phyloP scores from a whole-genome alignment of 2,888 invertebrate species.

The Agrilus mali region DNA sequence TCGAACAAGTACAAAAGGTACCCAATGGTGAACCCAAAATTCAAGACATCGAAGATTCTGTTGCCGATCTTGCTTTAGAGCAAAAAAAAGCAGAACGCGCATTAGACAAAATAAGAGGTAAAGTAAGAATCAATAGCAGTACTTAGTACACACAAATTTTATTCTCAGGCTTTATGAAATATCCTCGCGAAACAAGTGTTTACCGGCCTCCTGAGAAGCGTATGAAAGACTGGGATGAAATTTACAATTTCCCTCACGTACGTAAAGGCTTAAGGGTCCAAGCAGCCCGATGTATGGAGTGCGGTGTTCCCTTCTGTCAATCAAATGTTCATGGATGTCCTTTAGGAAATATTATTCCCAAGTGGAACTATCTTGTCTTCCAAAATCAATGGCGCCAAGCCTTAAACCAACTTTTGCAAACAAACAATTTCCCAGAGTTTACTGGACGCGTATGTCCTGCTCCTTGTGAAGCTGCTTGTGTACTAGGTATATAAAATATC shows the following conservation, averaged over 20 bases:
- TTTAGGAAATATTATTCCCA: constrained; percentile 95
- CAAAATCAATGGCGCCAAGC: constrained; percentile 91
- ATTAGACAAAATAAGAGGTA: constrained; percentile 60
- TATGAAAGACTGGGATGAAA: constrained; percentile 92
- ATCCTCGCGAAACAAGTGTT: constrained; percentile 73
- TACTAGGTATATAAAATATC: constrained; percentile 45
- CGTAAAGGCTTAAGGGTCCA: constrained; percentile 81
- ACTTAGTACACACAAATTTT: background rate
- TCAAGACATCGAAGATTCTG: constrained; percentile 77
- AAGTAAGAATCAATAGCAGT: background rate
- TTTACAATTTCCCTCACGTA: constrained; percentile 78
- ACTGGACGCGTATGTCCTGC: constrained; percentile 76
- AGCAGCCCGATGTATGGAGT: constrained; percentile 97
- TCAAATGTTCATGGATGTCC: constrained; percentile 88
- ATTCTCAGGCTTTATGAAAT: constrained; percentile 86
- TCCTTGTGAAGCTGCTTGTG: constrained; percentile 98
- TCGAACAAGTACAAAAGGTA: constrained; percentile 12
- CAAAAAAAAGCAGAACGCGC: constrained; percentile 72
- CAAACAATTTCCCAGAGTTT: constrained; percentile 91
- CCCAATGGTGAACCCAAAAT: constrained; percentile 31
- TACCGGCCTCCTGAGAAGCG: constrained; percentile 81
- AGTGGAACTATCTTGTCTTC: constrained; percentile 98
- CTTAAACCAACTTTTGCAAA: constrained; percentile 82
- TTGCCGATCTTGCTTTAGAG: constrained; percentile 63
- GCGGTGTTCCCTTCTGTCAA: constrained; percentile 98